Base-by-base conservation (phyloP, 2,888 invertebrate species). In the Notodonta ziczac region DNA sequence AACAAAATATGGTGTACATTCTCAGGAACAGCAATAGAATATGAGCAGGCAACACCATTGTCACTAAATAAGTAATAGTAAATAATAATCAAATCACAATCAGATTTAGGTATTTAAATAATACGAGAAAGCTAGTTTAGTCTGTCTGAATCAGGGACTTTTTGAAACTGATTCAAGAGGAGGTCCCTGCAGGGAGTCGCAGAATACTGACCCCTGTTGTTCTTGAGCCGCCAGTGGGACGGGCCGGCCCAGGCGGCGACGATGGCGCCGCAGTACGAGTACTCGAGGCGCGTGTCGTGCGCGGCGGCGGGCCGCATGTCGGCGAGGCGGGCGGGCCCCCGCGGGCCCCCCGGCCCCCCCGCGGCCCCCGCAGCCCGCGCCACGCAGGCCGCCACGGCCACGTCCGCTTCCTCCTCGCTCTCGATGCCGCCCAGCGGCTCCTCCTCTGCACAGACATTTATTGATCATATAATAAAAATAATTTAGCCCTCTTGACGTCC, bases 171-270 rank as follows among this genome's bases (percentile, higher is more conserved):
- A 24, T 24, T 24, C 24, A 24, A 24, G 24, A 2, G 2, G 1
- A 24, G 24, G 24, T 24, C 24, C 2, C 24, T 24, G 24, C 24
- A 24, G 24, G 1, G 24, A 88, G 84, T 95, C 95, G 94, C 89
- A 58, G 90, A 3, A 16, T 50, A 14, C 13, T 8, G 39, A 90
- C 89, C 84, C 72, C 86, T 77, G 75, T 90, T 89, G 72, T 94
- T 94, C 80, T 94, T 95, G 53, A 96, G 94, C 74, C 96, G 96
- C 98, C 98, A 98, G 87, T 98, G 97, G 54, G 95, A 93, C 42
- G 98, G 97, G 0, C 98, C 98, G 32, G 97, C 97, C 97, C 97
- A 98, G 70, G 96, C 93, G 69, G 86, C 83, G 79, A 83, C 94
- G 83, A 93, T 94, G 85, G 95, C 94, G 13, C 86, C 87, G 82